Conservation (phyloP, 2,888 invertebrate species). For the Gastracanthus pulcherrimus region DNA sequence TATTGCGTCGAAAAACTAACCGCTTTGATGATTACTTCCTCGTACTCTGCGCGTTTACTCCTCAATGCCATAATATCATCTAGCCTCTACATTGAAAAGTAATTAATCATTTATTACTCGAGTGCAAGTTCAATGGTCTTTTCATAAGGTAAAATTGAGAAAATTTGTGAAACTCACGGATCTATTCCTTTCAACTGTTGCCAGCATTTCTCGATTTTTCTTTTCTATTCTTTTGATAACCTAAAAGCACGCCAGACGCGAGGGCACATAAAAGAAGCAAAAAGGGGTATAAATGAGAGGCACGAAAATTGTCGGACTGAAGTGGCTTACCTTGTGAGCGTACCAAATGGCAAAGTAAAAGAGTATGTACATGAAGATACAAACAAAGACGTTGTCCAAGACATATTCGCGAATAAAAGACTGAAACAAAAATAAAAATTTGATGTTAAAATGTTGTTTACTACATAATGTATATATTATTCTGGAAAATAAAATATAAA, state of each 20-base stretch:
- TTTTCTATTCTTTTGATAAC: conserved; percentile 68
- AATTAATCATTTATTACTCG: conserved; percentile 22
- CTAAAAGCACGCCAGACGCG: conserved; percentile 60
- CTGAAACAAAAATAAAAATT: conserved; percentile 59
- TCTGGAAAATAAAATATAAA: not conserved
- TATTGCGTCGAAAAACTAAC: conserved; percentile 63
- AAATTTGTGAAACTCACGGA: conserved; percentile 59
- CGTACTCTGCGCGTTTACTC: conserved; percentile 70
- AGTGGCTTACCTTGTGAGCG: conserved; percentile 69
- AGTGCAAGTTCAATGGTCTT: not conserved
- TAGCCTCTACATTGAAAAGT: conserved; percentile 66
- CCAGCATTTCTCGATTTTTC: conserved; percentile 67
- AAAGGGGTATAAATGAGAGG: not conserved
- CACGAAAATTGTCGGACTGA: not conserved
- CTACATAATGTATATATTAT: too few relatives aligned
- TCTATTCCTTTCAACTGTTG: conserved; percentile 66
- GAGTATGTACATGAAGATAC: conserved; percentile 68
- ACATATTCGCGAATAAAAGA: conserved; percentile 71
- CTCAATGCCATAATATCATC: conserved; percentile 68
- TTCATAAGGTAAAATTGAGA: not conserved
- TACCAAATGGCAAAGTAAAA: conserved; percentile 72
- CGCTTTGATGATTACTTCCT: conserved; percentile 70
- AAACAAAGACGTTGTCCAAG: conserved; percentile 70
- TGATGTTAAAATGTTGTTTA: not conserved
- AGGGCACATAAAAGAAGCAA: not conserved